phyloP scores from a whole-genome alignment of 2,113 vertebrate genomes.

The Pygoscelis adeliae region DNA sequence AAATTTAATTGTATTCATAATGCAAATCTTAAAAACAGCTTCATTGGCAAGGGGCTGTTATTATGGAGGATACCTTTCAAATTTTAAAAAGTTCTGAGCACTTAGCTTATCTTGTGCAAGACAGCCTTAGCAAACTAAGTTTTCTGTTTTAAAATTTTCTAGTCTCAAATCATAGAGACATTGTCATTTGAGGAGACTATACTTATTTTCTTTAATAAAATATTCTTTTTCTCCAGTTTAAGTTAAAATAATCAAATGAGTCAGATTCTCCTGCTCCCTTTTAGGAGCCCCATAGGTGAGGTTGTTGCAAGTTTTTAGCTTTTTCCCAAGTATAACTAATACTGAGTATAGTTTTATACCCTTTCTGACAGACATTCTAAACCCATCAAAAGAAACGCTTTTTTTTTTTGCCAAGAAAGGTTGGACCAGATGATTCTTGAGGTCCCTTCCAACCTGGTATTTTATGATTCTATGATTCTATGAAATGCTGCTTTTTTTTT shows the following conservation, averaged over 20 bases:
- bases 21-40: not conserved
- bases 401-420: not conserved
- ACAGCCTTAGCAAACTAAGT: not conserved
- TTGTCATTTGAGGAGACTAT: not conserved
- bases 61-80: not conserved
- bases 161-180: not conserved
- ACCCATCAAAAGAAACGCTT: not conserved
- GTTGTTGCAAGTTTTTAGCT: not conserved
- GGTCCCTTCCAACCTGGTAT: not conserved
- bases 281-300: not conserved
- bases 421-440: not conserved
- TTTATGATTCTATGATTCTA: not conserved
- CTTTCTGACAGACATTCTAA: not conserved
- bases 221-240: not conserved
- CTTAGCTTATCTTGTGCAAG: not conserved
- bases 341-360: not conserved
- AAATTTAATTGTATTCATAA: not conserved
- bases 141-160: not conserved
- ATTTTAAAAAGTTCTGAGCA: not conserved
- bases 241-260: not conserved
- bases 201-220: not conserved
- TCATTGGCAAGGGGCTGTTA: not conserved
- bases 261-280: not conserved
- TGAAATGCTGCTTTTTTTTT: not conserved
- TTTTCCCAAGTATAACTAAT: not conserved